Percentiles rank a stretch among this genome's conserved stretches.
These are phyloP conservation scores for Dicranocentrus wangi DNA, from an alignment of 2,888 invertebrate species.

Conservation along the genomic window DNA sequence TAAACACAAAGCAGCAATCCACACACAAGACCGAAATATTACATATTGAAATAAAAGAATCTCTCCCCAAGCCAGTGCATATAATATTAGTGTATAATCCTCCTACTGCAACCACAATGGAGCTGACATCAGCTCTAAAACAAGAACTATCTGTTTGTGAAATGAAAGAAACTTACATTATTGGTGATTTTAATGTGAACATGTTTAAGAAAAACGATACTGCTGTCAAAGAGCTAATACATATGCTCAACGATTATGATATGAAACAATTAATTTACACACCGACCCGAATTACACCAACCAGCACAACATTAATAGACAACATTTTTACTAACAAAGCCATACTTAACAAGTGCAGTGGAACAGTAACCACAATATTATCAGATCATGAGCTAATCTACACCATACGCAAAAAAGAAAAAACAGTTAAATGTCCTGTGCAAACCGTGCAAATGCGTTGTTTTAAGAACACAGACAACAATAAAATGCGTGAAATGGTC, in stretches of 20 bases:
- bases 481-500: not conserved
- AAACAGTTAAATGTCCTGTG: not conserved
- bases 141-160: not conserved
- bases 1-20: not conserved
- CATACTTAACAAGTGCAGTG: not conserved
- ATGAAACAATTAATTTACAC: conserved; percentile 1
- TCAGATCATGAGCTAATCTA: conserved; percentile 22
- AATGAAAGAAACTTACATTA: not conserved
- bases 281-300: conserved; percentile 12
- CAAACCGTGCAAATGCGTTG: not conserved
- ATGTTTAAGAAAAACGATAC: not conserved
- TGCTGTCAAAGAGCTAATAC: not conserved
- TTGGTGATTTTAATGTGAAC: not conserved
- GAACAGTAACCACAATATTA: not conserved
- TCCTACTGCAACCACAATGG: not conserved
- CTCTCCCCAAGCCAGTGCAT: not conserved
- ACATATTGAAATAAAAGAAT: not conserved
- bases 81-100: conserved; percentile 27
- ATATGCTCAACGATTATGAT: not conserved
- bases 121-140: not conserved
- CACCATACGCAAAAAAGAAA: not conserved
- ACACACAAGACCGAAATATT: not conserved
- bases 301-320: conserved; percentile 9
- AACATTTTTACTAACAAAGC: conserved; percentile 8
- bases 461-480: conserved; percentile 10